Base-by-base conservation (phyloP, 2,888 invertebrate genomes). In the Amphipyra berbera region DNA sequence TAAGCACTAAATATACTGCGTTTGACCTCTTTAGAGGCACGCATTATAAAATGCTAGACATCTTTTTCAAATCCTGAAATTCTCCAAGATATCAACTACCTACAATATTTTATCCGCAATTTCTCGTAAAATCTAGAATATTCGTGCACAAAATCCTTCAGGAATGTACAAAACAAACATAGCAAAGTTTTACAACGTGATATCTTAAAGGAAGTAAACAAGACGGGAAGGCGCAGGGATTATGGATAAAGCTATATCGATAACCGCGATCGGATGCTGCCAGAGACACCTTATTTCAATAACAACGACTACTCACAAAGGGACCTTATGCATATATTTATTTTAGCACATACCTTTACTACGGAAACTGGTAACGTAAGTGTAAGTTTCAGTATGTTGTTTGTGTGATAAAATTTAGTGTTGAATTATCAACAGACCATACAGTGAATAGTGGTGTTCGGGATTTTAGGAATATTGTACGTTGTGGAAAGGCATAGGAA, bases 221-320 rank as follows among this genome's bases (percentile, higher is more conserved):
- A 78, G 65, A 79, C 79, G 81, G 82, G 84, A 85, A 87, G 84
- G 78, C 69, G 72, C 81, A 44, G 73, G 81, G 79, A 82, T 87
- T 87, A 88, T 86, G 86, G 84, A 88, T 86, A 84, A 84, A 88
- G 88, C 85, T 79, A 82, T 84, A 87, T 83, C 89, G 88, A 88
- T 87, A 89, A 88, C 86, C 81, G 78, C 76, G 83, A 84, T 84
- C 86, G 88, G 88, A 87, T 88, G 85, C 83, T 82, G 69, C 83
- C 79, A 80, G 80, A 81, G 73, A 73, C 87, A 83, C 87, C 90
- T 91, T 90, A 91, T 91, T 91, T 91, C 91, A 92, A 92, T 92
- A 91, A 88, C 89, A 90, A 90, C 85, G 88, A 82, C 84, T 79
- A 79, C 76, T 81, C 83, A 84, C 87, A 85, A 87, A 88, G 84